Percentiles rank a stretch among this genome's conserved stretches.
Evolutionary conservation across 2,888 invertebrate genomes (phyloP).

Genomic region (Nudaria mundana): DNA sequence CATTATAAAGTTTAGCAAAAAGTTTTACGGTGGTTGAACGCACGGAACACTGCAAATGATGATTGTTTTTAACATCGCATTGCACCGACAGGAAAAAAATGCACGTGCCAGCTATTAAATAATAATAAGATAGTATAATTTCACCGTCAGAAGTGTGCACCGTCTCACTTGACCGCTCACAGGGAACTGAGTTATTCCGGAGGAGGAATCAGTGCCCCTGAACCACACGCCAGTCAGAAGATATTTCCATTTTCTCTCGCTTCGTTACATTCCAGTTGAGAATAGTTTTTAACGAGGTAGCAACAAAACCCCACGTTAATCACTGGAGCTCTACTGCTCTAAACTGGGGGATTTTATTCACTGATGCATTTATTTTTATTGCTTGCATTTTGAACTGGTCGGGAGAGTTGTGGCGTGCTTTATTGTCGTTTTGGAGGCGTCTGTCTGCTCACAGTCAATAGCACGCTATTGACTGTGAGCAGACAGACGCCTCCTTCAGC

Average conservation of each 20-base stretch:
- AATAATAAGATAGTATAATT: conserved; percentile 55
- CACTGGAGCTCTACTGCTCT: conserved; percentile 33
- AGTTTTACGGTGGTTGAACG: conserved; percentile 48
- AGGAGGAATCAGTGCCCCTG: conserved; percentile 57
- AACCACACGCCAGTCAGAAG: conserved; percentile 63
- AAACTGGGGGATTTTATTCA: conserved; percentile 35
- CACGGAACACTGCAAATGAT: conserved; percentile 54
- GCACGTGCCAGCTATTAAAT: conserved; percentile 75
- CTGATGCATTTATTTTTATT: conserved; percentile 48
- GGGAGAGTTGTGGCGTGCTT: conserved; percentile 27
- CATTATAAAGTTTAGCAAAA: conserved; percentile 56
- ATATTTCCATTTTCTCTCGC: conserved; percentile 39
- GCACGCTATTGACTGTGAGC: no score
- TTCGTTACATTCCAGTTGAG: conserved; percentile 58
- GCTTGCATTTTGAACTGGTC: conserved; percentile 52
- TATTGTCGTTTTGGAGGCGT: conserved; percentile 42
- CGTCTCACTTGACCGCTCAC: conserved; percentile 62
- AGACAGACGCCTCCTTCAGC: conserved; percentile 12
- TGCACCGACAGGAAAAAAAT: conserved; percentile 55
- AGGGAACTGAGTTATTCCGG: conserved; percentile 49
- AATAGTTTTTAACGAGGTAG: conserved; percentile 48
- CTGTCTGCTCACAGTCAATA: conserved; percentile 1
- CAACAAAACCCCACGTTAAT: conserved; percentile 40
- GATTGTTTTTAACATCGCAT: conserved; percentile 63
- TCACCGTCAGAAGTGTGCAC: conserved; percentile 37